A percentile compares a stretch with the other conserved stretches of the same genome.
phyloP scores from a whole-genome alignment of 2,113 vertebrate genomes.

The Junco hyemalis region DNA sequence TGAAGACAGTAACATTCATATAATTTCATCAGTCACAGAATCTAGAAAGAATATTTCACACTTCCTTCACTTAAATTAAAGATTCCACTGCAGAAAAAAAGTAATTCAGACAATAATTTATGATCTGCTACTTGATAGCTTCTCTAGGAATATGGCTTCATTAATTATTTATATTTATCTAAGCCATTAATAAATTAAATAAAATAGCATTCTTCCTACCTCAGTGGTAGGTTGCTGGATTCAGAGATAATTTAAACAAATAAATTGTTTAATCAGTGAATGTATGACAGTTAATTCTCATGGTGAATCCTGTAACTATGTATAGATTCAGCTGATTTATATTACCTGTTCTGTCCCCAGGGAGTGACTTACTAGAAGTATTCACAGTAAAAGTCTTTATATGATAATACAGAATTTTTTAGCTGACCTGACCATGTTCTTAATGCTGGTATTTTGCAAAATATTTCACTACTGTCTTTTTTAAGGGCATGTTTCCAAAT shows the following conservation, averaged over 20 bases:
- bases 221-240: not conserved
- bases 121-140: constrained; percentile 26
- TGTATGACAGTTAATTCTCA: not conserved
- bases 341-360: not conserved
- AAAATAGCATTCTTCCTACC: not conserved
- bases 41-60: constrained; percentile 16
- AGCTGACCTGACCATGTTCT: not conserved
- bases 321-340: not conserved
- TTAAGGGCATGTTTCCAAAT: not conserved
- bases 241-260: constrained; percentile 9
- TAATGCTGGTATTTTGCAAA: not conserved
- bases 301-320: not conserved
- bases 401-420: not conserved
- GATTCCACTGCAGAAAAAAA: not conserved
- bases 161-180: constrained; percentile 57
- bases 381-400: not conserved
- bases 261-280: not conserved
- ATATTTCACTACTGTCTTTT: not conserved
- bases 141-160: constrained; percentile 26
- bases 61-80: constrained; percentile 36
- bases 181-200: constrained; percentile 43
- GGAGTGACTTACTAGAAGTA: not conserved
- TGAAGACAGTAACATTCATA: not conserved
- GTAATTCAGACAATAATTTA: constrained; percentile 30
- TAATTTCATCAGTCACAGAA: not conserved